Percentiles rank a stretch among this genome's conserved stretches.
Evolutionary conservation across 92 coral and sea anemone genomes (phyloP).

Genomic region (Epizoanthus ramosus): DNA sequence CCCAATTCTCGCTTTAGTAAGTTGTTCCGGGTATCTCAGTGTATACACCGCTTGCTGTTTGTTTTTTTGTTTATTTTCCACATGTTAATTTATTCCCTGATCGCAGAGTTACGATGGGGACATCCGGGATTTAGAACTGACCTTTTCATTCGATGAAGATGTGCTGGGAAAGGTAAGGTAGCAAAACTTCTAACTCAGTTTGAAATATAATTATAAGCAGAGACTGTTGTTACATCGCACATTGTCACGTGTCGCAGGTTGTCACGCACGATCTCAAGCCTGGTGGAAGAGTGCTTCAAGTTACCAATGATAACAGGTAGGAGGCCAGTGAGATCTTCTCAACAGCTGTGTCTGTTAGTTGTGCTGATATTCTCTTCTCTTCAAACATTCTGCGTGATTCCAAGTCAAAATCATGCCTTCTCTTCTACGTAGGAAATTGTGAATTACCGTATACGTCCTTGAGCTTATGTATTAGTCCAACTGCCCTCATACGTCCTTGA

Average conservation of each 20-base stretch:
- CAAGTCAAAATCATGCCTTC: no score
- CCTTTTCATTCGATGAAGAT: constrained; percentile 51
- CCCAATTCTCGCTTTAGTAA: no score
- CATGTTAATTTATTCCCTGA: neutral
- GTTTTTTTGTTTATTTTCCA: neutral
- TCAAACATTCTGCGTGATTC: no score
- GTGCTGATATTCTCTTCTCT: no score
- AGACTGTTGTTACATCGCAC: no score
- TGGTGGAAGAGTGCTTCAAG: constrained; percentile 82
- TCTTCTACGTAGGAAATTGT: no score
- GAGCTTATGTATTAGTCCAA: no score
- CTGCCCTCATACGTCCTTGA: no score
- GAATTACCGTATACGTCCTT: no score
- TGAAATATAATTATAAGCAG: neutral
- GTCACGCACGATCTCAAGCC: constrained; percentile 95
- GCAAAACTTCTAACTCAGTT: neutral
- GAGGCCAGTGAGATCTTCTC: neutral
- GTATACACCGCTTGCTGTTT: no score
- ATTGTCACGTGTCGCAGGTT: constrained; percentile 54
- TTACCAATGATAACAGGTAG: constrained; percentile 93
- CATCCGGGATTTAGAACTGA: constrained; percentile 11
- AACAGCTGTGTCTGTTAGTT: no score
- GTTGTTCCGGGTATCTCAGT: no score
- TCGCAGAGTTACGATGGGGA: neutral
- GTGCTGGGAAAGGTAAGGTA: constrained; percentile 37